A percentile compares a stretch with the other conserved stretches of the same genome.
These are phyloP conservation scores for Protonemura montana DNA, from an alignment of 2,888 invertebrate genomes.

Conservation along the genomic window DNA sequence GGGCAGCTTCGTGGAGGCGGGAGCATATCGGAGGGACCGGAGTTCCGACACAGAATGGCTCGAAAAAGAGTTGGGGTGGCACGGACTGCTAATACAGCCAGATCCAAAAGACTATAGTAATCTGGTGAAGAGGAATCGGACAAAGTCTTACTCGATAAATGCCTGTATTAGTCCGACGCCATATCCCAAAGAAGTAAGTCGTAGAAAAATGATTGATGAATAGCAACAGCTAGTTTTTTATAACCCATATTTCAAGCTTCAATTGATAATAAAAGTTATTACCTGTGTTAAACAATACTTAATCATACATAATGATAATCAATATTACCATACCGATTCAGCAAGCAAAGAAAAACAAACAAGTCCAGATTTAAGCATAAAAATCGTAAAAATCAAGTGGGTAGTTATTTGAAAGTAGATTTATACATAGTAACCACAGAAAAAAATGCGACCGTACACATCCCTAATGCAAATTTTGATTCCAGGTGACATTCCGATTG, in stretches of 20 bases:
- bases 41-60: constrained; percentile 75
- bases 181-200: constrained; percentile 75
- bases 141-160: constrained; percentile 69
- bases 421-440: not conserved
- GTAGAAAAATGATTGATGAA: not conserved
- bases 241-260: too few species aligned
- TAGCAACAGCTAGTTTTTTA: too few species aligned
- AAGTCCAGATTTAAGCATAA: too few species aligned
- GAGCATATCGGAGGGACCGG: constrained; percentile 66
- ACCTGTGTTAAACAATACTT: too few species aligned
- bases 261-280: too few species aligned
- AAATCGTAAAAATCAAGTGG: too few species aligned
- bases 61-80: constrained; percentile 75
- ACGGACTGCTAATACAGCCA: constrained; percentile 77
- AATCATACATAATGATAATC: too few species aligned
- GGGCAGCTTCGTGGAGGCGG: constrained; percentile 77
- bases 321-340: too few species aligned
- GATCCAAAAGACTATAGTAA: constrained; percentile 79
- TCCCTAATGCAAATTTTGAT: not conserved
- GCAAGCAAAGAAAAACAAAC: too few species aligned
- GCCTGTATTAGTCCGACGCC: constrained; percentile 81
- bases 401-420: too few species aligned
- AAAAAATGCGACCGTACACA: not conserved
- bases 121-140: constrained; percentile 66
- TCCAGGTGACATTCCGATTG: constrained; percentile 61